Conservation (phyloP, 2,113 vertebrate species). For the zebrafish (Danio rerio) region DNA sequence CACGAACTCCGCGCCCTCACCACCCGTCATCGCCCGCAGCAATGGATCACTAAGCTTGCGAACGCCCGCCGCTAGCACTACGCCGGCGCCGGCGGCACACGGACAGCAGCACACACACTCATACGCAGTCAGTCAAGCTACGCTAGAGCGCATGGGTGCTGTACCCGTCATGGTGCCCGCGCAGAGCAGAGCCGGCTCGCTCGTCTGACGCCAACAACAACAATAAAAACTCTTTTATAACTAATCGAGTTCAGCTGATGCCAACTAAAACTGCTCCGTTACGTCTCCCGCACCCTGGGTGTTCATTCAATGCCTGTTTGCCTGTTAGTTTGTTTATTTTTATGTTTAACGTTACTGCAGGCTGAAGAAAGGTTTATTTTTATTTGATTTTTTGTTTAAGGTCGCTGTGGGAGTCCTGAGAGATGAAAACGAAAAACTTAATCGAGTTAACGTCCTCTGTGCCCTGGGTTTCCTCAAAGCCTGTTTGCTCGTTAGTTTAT, state of each 20-base stretch:
- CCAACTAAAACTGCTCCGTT: conserved; percentile 36
- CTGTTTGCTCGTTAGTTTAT: too few relatives aligned
- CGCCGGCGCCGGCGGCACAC: conserved; percentile 72
- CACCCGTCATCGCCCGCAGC: conserved; percentile 83
- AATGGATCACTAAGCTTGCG: conserved; percentile 88
- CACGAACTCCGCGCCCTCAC: conserved; percentile 87
- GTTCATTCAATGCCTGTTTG: conserved; percentile 1
- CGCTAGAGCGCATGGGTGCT: conserved; percentile 91
- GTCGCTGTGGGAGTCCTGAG: too few relatives aligned
- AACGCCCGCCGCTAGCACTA: conserved; percentile 50
- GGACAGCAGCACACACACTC: conserved; percentile 84
- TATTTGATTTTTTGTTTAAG: too few relatives aligned
- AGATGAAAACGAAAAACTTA: too few relatives aligned
- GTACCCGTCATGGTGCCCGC: conserved; percentile 97
- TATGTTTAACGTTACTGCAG: too few relatives aligned
- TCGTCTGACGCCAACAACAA: conserved; percentile 78
- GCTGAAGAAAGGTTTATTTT: too few relatives aligned
- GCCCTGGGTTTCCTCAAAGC: too few relatives aligned
- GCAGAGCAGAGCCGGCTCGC: conserved; percentile 93
- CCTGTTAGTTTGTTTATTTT: background rate
- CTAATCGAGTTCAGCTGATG: conserved; percentile 31
- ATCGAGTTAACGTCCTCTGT: too few relatives aligned
- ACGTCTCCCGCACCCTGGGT: background rate
- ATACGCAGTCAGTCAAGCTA: conserved; percentile 90
- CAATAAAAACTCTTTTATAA: conserved; percentile 23